Evolutionary conservation across 1,140 invertebrate genomes (phyloP).

Genomic region (Hydropsyche tenuis): DNA sequence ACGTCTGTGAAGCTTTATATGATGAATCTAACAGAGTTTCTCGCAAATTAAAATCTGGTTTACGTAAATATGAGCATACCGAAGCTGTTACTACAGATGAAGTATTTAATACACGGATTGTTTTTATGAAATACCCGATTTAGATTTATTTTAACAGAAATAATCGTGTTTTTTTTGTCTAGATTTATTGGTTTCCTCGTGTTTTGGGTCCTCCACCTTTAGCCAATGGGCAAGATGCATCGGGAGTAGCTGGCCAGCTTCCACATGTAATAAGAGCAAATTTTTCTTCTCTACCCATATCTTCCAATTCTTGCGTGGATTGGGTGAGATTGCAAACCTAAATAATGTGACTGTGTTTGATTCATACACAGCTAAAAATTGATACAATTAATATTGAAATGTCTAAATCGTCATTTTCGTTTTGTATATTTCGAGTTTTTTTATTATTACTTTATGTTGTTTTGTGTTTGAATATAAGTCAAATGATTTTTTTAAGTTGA

Average conservation of each 20-base stretch:
- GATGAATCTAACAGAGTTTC: slow-evolving; percentile 86
- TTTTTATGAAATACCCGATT: neutral
- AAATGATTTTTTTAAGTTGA: too few species aligned
- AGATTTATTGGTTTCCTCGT: slow-evolving; percentile 60
- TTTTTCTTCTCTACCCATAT: slow-evolving; percentile 22
- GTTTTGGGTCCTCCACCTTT: slow-evolving; percentile 57
- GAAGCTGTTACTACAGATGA: slow-evolving; percentile 90
- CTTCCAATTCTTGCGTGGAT: slow-evolving; percentile 42
- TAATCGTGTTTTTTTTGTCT: slow-evolving; percentile 28
- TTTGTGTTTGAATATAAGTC: too few species aligned
- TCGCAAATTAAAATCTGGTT: slow-evolving; percentile 74
- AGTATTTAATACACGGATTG: slow-evolving; percentile 58
- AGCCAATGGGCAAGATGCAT: slow-evolving; percentile 54
- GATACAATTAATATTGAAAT: neutral
- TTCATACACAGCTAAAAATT: slow-evolving; percentile 26
- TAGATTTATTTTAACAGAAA: neutral
- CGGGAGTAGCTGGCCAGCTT: slow-evolving; percentile 17
- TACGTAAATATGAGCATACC: slow-evolving; percentile 85
- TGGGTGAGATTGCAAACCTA: slow-evolving; percentile 4
- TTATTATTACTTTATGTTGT: too few species aligned
- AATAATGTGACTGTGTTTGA: slow-evolving; percentile 24
- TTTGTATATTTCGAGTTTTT: too few species aligned
- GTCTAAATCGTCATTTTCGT: neutral
- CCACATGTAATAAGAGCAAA: slow-evolving; percentile 42
- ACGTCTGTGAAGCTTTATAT: slow-evolving; percentile 92